A percentile compares a stretch with the other conserved stretches of the same genome.
phyloP scores from a whole-genome alignment of 2,888 invertebrate genomes.

The Pycnomerus fuliginosus region DNA sequence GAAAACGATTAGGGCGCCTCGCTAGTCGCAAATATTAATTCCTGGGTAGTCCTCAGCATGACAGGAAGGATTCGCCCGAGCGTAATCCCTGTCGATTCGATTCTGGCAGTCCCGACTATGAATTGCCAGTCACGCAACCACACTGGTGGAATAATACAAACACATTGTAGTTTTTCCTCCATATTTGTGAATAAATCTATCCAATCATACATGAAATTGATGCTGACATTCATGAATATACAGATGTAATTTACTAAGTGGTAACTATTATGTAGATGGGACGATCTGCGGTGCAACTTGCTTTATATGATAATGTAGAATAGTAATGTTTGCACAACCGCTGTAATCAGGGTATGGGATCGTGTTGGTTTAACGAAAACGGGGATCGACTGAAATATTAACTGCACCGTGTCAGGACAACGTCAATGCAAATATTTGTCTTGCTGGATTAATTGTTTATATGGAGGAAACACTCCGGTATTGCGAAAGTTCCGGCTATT shows the following conservation, averaged over 20 bases:
- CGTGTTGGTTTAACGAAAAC: constrained; percentile 18
- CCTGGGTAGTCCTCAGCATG: constrained; percentile 18
- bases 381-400: constrained; percentile 16
- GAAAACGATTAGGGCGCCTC: constrained; percentile 12
- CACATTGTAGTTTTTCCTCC: constrained; percentile 15
- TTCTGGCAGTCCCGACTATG: constrained; percentile 19
- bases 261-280: constrained; percentile 26
- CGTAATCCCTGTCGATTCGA: constrained; percentile 21
- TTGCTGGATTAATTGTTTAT: constrained; percentile 5
- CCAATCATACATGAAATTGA: constrained; percentile 23
- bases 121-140: constrained; percentile 27
- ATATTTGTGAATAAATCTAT: constrained; percentile 7
- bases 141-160: constrained; percentile 23
- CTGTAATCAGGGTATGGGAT: constrained; percentile 23
- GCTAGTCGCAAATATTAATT: constrained; percentile 31
- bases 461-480: too few relatives aligned
- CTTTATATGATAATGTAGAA: constrained; percentile 29
- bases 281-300: constrained; percentile 28
- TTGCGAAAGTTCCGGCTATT: too few relatives aligned
- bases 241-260: constrained; percentile 45
- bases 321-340: constrained; percentile 32
- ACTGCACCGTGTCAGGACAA: constrained; percentile 20
- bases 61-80: constrained; percentile 17
- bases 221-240: constrained; percentile 40
- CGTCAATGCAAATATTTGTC: constrained; percentile 18